A percentile compares a stretch with the other conserved stretches of the same genome.
These are phyloP conservation scores for Arvicanthis niloticus DNA, from an alignment of 2,113 vertebrate genomes.

Conservation along the genomic window DNA sequence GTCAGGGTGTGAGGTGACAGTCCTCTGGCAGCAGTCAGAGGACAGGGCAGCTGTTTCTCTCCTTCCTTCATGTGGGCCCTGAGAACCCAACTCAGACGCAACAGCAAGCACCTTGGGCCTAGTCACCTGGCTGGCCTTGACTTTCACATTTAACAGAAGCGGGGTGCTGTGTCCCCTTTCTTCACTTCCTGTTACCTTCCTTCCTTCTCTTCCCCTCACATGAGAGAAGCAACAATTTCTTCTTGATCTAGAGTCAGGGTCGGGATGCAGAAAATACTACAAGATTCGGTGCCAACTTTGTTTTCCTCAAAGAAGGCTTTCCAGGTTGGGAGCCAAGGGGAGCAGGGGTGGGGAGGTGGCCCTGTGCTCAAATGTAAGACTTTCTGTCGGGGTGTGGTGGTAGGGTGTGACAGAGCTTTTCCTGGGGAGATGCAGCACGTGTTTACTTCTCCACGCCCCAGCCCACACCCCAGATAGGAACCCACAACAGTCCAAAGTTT, in stretches of 20 bases:
- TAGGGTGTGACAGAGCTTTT: not conserved
- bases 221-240: slow-evolving; percentile 49
- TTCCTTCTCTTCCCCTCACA: slow-evolving; percentile 5
- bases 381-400: not conserved
- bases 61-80: not conserved
- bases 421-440: not conserved
- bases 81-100: not conserved
- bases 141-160: slow-evolving; percentile 3
- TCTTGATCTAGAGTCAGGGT: not conserved
- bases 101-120: not conserved
- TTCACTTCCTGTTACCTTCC: not conserved
- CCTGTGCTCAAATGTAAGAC: slow-evolving; percentile 18
- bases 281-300: slow-evolving; percentile 53
- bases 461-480: no score
- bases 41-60: not conserved
- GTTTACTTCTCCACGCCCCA: no score
- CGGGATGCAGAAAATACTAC: slow-evolving; percentile 13
- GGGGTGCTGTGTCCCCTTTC: not conserved
- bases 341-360: rapidly evolving
- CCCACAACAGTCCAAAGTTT: not conserved
- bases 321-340: not conserved
- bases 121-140: not conserved
- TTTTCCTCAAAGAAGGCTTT: slow-evolving; percentile 34
- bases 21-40: not conserved
- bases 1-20: not conserved